Percentiles rank a stretch among this genome's conserved stretches.
Conservation (phyloP, 2,113 vertebrate genomes). For the Tetrao urogallus region DNA sequence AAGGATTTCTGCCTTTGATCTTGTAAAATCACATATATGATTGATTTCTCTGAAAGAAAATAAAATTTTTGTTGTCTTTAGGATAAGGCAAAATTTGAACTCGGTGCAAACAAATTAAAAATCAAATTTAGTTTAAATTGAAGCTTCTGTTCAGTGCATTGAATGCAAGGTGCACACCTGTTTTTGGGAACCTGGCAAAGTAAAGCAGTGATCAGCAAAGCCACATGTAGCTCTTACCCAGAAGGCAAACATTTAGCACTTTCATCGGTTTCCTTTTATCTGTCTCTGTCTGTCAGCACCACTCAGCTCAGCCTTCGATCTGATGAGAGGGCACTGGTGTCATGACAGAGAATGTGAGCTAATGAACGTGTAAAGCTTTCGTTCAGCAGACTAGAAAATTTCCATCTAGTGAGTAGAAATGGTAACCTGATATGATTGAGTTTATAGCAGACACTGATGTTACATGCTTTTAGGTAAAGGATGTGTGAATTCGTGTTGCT, state of each 20-base stretch:
- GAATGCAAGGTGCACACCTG: neutral
- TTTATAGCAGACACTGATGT: slow-evolving; percentile 1
- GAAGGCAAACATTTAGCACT: slow-evolving; percentile 28
- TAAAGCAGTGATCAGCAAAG: slow-evolving; percentile 14
- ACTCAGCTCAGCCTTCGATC: slow-evolving; percentile 63
- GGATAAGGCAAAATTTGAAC: neutral
- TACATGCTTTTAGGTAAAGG: neutral
- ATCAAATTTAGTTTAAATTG: neutral
- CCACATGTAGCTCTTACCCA: slow-evolving; percentile 11
- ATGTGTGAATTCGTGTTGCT: neutral
- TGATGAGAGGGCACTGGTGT: slow-evolving; percentile 80
- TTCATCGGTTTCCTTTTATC: slow-evolving; percentile 52
- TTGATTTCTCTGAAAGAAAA: neutral
- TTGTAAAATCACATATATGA: neutral
- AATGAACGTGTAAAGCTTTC: slow-evolving; percentile 87
- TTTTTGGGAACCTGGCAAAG: neutral
- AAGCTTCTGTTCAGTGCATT: neutral
- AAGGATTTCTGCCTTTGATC: neutral
- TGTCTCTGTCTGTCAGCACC: slow-evolving; percentile 58
- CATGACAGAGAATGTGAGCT: slow-evolving; percentile 85
- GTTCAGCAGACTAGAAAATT: slow-evolving; percentile 87
- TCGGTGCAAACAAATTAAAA: neutral
- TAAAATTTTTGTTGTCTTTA: neutral
- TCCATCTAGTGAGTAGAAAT: slow-evolving; percentile 81
- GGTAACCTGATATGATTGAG: slow-evolving; percentile 83